Evolutionary conservation across 2,888 invertebrate genomes (phyloP).

Genomic region (Cerastoderma edule): DNA sequence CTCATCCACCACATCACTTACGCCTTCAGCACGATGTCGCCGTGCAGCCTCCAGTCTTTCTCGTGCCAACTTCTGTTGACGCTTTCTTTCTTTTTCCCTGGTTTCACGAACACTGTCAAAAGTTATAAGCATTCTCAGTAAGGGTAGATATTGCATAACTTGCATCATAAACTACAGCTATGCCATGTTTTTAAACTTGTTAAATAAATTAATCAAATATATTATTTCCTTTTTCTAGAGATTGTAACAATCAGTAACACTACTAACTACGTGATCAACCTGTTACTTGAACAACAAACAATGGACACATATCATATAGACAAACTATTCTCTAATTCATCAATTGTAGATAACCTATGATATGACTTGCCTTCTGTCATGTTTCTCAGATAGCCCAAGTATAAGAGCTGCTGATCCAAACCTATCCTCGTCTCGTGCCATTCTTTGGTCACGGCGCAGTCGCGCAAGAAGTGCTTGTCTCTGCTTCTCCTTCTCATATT

Average conservation of each 20-base stretch:
- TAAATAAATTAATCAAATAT: no score
- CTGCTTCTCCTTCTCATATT: conserved; percentile 62
- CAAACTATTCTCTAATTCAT: no score
- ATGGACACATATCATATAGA: no score
- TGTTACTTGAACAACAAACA: no score
- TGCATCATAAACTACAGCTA: no score
- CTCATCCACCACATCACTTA: conserved; percentile 41
- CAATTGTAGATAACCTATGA: no score
- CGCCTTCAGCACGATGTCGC: conserved; percentile 30
- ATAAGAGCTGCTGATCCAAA: conserved; percentile 76
- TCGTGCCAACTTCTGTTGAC: conserved; percentile 75
- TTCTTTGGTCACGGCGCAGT: conserved; percentile 71
- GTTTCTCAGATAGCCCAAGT: conserved; percentile 69
- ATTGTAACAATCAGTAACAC: no score
- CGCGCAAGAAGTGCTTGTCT: conserved; percentile 70
- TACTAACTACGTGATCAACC: no score
- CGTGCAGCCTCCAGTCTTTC: conserved; percentile 75
- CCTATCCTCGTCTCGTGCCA: conserved; percentile 71
- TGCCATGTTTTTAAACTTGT: no score
- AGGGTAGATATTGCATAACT: no score
- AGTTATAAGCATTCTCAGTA: no score
- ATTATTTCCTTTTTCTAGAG: no score
- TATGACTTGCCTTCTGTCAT: conserved; percentile 53
- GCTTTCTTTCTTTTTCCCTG: conserved; percentile 66
- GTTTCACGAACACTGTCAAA: conserved; percentile 25